Conservation (phyloP, 1,140 invertebrate genomes). For the Macrosteles quadrilineatus region DNA sequence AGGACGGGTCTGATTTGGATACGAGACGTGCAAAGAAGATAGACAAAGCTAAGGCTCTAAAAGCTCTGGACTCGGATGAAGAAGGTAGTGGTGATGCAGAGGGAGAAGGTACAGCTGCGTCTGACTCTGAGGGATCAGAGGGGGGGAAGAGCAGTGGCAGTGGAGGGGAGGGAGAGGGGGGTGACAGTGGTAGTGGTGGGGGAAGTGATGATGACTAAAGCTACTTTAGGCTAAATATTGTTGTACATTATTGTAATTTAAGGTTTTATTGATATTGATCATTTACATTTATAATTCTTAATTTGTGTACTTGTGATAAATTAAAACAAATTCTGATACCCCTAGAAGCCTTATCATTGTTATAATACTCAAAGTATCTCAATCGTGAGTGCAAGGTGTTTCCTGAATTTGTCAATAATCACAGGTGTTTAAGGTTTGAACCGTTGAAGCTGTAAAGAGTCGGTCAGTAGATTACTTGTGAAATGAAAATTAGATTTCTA, state of each 20-base stretch:
- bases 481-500: no score
- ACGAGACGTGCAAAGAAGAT: conserved; percentile 69
- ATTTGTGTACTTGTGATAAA: no score
- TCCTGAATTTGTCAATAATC: no score
- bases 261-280: no score
- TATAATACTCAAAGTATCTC: no score
- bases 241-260: conserved; percentile 13
- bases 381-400: no score
- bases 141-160: conserved; percentile 35
- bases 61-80: conserved; percentile 72
- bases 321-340: no score
- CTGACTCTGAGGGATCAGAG: conserved; percentile 25
- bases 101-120: conserved; percentile 42
- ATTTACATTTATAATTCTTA: no score
- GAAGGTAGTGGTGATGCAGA: conserved; percentile 38
- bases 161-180: conserved; percentile 30
- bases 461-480: no score
- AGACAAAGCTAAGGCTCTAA: conserved; percentile 77
- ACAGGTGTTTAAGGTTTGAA: no score
- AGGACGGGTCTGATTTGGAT: conserved; percentile 87
- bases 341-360: no score
- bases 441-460: no score
- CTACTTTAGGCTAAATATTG: background rate
- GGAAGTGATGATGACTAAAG: conserved; percentile 46
- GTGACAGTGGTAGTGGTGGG: conserved; percentile 19